A percentile compares a stretch with the other conserved stretches of the same genome.
Conservation (phyloP, 1,140 invertebrate species). For the Drosophila seguyi region DNA sequence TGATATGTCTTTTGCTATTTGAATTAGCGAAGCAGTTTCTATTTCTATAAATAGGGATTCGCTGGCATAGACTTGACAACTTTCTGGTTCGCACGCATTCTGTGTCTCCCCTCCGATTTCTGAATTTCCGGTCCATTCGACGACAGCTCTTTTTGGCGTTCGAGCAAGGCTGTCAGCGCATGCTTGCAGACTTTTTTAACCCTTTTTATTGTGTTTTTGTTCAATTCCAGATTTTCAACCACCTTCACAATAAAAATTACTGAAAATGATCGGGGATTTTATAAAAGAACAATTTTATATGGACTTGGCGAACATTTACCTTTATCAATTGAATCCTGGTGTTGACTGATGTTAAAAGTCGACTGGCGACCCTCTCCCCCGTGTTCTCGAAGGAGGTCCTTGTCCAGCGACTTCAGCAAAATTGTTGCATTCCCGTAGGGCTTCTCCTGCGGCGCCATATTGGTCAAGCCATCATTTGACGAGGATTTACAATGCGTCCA, state of each 20-base stretch:
- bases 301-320: not conserved
- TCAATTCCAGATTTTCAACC: constrained; percentile 15
- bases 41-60: constrained; percentile 21
- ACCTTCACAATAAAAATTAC: constrained; percentile 31
- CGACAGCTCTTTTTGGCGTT: constrained; percentile 2
- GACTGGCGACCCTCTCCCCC: not conserved
- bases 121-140: not conserved
- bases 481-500: constrained; percentile 34
- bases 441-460: not conserved
- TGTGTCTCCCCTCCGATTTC: not conserved
- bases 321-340: constrained; percentile 1
- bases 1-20: not conserved
- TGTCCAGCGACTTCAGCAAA: not conserved
- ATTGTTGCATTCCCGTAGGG: not conserved
- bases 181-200: constrained; percentile 31
- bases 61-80: not conserved
- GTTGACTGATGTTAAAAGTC: not conserved
- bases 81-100: not conserved
- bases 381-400: not conserved
- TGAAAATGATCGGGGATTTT: not conserved
- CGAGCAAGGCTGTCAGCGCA: constrained; percentile 10
- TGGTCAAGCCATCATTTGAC: not conserved
- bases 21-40: not conserved
- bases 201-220: not conserved
- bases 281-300: not conserved